phyloP scores from a whole-genome alignment of 2,113 vertebrate species.

The Cyanoderma ruficeps region DNA sequence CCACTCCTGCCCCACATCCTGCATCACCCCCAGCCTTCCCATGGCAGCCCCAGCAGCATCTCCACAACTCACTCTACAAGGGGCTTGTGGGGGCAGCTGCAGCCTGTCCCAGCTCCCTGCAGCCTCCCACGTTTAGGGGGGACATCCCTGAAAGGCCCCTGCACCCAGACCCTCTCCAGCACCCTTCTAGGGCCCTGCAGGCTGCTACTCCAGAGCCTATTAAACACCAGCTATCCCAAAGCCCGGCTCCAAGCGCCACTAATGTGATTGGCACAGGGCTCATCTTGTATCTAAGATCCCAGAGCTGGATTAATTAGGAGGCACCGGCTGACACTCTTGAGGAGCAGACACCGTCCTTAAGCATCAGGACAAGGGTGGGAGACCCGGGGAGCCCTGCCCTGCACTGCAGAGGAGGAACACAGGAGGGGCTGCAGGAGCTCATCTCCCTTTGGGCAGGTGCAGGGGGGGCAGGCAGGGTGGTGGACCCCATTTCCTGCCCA shows the following conservation, averaged over 20 bases:
- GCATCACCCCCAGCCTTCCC: not conserved
- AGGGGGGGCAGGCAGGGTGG: rapidly evolving
- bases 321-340: not conserved
- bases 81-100: not conserved
- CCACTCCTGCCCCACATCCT: not conserved
- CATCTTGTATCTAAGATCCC: not conserved
- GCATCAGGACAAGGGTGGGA: not conserved
- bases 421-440: not conserved
- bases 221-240: not conserved
- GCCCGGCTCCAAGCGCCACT: not conserved
- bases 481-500: not conserved
- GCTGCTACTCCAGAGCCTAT: not conserved
- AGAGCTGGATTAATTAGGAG: not conserved
- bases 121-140: not conserved
- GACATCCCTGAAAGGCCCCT: not conserved
- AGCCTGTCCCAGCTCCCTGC: not conserved
- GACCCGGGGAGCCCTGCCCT: not conserved
- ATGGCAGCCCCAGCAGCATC: not conserved
- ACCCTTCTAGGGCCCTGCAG: rapidly evolving
- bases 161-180: not conserved
- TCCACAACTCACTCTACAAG: rapidly evolving
- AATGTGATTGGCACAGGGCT: conserved; percentile 3
- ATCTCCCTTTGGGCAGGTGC: not conserved
- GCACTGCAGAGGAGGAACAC: not conserved
- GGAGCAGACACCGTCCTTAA: not conserved